Conservation (phyloP, 2,888 invertebrate genomes). For the Sipunculus nudus region DNA sequence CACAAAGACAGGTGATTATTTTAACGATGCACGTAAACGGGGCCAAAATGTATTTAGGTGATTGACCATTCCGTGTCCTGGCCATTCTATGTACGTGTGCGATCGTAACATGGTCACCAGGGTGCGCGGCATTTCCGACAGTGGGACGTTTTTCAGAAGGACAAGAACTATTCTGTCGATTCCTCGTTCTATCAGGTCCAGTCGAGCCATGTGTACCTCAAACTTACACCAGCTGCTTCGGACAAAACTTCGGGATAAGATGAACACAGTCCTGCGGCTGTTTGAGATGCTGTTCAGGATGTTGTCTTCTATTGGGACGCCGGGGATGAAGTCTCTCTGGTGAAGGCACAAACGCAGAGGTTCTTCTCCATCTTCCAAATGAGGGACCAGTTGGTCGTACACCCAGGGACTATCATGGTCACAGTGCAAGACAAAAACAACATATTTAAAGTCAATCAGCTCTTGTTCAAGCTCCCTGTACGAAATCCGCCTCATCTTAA, state of each 20-base stretch:
- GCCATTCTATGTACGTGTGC: slow-evolving; percentile 19
- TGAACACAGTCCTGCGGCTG: slow-evolving; percentile 73
- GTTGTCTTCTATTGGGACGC: slow-evolving; percentile 76
- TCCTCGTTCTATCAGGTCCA: slow-evolving; percentile 69
- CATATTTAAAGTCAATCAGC: no score
- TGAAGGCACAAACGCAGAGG: slow-evolving; percentile 77
- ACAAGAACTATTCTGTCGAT: slow-evolving; percentile 74
- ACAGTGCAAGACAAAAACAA: no score
- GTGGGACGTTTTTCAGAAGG: slow-evolving; percentile 75
- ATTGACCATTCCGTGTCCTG: no score
- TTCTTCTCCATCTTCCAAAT: no score
- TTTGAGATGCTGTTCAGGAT: slow-evolving; percentile 77
- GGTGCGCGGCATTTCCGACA: slow-evolving; percentile 72
- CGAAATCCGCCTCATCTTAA: no score
- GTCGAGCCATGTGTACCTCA: slow-evolving; percentile 76
- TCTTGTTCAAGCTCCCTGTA: no score
- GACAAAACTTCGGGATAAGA: slow-evolving; percentile 74
- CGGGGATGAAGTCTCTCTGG: slow-evolving; percentile 79
- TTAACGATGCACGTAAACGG: no score
- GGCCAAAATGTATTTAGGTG: no score
- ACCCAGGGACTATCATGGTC: no score
- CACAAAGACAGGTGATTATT: no score
- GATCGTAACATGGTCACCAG: no score
- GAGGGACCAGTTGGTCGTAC: no score
- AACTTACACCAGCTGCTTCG: slow-evolving; percentile 79